Percentiles rank a stretch among this genome's conserved stretches.
phyloP scores from a whole-genome alignment of 2,113 vertebrate species.

The Strix aluco region DNA sequence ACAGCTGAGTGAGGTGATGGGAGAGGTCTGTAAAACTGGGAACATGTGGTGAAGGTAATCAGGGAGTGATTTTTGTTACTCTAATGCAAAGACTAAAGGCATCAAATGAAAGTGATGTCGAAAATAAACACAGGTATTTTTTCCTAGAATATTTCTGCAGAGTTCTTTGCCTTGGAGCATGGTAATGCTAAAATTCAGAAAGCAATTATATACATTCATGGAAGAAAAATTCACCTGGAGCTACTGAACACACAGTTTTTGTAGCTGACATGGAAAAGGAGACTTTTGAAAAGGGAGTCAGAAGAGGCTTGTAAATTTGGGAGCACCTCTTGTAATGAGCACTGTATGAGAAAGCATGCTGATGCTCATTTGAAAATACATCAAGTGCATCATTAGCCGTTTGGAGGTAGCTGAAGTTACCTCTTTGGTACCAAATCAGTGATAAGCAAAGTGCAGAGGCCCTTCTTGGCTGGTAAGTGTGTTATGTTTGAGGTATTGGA shows the following conservation, averaged over 20 bases:
- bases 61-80: not conserved
- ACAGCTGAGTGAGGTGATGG: not conserved
- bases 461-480: not conserved
- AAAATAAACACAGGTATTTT: not conserved
- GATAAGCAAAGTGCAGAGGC: not conserved
- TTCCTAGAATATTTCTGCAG: not conserved
- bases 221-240: constrained; percentile 26
- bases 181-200: constrained; percentile 3
- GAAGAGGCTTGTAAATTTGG: constrained; percentile 15
- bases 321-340: not conserved
- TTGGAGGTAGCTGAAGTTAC: constrained; percentile 9
- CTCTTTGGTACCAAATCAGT: not conserved
- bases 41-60: not conserved
- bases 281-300: constrained; percentile 17
- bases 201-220: not conserved
- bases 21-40: not conserved
- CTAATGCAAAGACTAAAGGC: not conserved
- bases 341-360: not conserved
- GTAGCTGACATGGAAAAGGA: not conserved
- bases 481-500: not conserved
- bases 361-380: not conserved
- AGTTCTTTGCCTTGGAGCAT: not conserved
- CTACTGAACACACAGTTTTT: constrained; percentile 11
- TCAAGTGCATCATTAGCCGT: constrained; percentile 2
- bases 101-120: not conserved